Evolutionary conservation across 2,113 vertebrate genomes (phyloP).

Genomic region (Plestiodon gilberti): DNA sequence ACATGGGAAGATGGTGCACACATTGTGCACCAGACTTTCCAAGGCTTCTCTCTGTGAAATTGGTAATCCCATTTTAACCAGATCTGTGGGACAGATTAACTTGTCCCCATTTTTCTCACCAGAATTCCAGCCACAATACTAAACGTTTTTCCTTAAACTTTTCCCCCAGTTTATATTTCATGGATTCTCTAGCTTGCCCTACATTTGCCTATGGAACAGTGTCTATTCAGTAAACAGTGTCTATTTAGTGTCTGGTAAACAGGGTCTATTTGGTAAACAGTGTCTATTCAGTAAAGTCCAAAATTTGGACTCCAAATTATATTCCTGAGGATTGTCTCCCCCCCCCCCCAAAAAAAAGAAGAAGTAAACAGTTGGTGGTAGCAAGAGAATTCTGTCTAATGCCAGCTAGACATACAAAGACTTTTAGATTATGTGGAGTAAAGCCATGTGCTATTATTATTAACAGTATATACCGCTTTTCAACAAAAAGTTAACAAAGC

Average conservation of each 20-base stretch:
- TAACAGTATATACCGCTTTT: too few relatives aligned
- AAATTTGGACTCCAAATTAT: too few relatives aligned
- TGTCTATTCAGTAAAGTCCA: too few relatives aligned
- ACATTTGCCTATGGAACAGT: background rate
- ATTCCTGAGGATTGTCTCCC: too few relatives aligned
- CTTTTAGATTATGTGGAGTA: background rate
- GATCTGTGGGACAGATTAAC: background rate
- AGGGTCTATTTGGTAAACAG: background rate
- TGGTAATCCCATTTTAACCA: background rate
- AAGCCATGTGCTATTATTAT: too few relatives aligned
- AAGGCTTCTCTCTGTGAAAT: too few relatives aligned
- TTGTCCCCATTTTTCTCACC: background rate
- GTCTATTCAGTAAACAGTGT: background rate
- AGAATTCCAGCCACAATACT: background rate
- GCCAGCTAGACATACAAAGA: background rate
- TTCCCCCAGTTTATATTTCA: background rate
- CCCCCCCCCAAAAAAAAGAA: too few relatives aligned
- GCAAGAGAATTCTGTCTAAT: background rate
- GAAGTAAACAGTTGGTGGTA: background rate
- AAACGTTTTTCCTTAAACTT: background rate
- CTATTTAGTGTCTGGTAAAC: too few relatives aligned
- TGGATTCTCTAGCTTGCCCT: background rate
- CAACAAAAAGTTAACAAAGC: too few relatives aligned
- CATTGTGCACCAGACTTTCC: too few relatives aligned
- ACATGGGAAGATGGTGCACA: background rate